Conservation (phyloP, 2,113 vertebrate genomes). For the Onychostoma macrolepis region DNA sequence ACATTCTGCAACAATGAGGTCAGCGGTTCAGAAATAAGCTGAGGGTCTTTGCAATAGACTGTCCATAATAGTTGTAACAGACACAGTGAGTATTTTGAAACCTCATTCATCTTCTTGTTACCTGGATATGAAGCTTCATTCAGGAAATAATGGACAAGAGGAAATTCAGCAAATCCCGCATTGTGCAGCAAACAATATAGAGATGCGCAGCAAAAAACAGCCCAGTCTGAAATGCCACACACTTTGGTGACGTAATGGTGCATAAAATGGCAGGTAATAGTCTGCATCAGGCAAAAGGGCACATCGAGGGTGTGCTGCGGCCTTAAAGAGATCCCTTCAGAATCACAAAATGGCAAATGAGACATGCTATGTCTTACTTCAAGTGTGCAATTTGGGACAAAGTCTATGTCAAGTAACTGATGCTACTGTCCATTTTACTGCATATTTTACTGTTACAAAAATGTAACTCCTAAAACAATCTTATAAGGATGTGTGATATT, state of each 20-base stretch:
- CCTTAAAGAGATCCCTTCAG: background rate
- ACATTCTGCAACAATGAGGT: conserved; percentile 19
- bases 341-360: background rate
- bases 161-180: background rate
- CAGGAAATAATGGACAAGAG: conserved; percentile 7
- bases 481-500: background rate
- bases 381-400: background rate
- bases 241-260: background rate
- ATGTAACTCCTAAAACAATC: background rate
- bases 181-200: background rate
- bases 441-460: background rate
- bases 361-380: background rate
- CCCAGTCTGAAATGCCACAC: background rate
- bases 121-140: conserved; percentile 26
- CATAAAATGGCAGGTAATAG: conserved; percentile 14
- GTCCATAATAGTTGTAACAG: conserved; percentile 6
- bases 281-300: background rate
- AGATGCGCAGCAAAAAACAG: background rate
- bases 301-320: background rate
- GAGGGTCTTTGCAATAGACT: conserved; percentile 19
- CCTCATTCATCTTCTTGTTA: conserved; percentile 40
- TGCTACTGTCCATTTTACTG: background rate
- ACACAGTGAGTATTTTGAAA: conserved; percentile 20
- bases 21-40: conserved; percentile 4
- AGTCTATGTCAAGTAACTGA: background rate